These are phyloP conservation scores for Agapornis canus DNA, from an alignment of 2,797 vertebrate genomes.

Conservation along the genomic window DNA sequence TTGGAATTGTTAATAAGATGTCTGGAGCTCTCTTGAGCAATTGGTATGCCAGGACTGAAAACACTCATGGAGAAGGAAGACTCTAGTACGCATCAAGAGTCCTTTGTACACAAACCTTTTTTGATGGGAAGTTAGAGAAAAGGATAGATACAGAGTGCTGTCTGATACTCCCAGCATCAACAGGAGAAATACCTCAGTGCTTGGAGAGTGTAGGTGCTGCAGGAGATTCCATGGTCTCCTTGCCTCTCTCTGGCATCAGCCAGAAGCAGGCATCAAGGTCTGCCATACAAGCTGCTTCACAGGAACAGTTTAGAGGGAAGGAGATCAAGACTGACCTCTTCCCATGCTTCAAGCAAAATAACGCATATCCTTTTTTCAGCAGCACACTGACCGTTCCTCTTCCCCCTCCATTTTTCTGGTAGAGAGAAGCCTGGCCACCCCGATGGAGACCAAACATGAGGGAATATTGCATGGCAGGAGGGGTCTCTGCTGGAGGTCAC, in stretches of 20 bases:
- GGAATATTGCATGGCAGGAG: rapidly evolving
- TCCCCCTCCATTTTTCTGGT: rapidly evolving
- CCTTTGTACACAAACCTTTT: not conserved
- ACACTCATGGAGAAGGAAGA: not conserved
- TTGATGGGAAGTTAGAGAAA: not conserved
- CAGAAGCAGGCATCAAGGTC: not conserved
- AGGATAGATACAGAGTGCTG: not conserved
- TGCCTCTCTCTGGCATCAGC: not conserved
- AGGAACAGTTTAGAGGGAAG: not conserved
- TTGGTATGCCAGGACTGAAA: slow-evolving; percentile 5
- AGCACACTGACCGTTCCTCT: rapidly evolving
- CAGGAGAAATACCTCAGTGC: rapidly evolving
- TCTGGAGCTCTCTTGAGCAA: not conserved
- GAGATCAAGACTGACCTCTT: not conserved
- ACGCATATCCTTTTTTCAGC: not conserved
- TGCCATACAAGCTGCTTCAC: not conserved
- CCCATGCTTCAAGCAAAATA: not conserved
- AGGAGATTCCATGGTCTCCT: rapidly evolving
- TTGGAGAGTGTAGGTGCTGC: rapidly evolving
- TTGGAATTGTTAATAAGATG: not conserved
- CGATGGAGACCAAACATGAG: not conserved
- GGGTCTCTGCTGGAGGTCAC: not conserved
- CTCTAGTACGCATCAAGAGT: not conserved
- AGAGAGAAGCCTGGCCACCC: rapidly evolving
- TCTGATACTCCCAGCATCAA: rapidly evolving